A percentile compares a stretch with the other conserved stretches of the same genome.
These are phyloP conservation scores for Argyra leucocephala DNA, from an alignment of 2,888 invertebrate genomes.

Conservation along the genomic window DNA sequence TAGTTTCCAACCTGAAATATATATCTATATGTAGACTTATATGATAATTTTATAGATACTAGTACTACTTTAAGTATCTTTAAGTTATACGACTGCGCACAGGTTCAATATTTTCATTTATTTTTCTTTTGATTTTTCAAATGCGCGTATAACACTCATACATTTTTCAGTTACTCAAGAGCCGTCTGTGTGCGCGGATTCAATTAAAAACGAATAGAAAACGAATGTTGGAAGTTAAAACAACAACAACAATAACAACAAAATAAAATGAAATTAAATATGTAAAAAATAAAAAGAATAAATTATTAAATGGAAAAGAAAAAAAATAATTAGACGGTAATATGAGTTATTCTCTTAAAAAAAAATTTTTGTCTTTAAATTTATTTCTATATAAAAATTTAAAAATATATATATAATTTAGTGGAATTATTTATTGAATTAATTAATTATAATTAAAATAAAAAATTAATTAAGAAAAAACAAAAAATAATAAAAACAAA, in stretches of 20 bases:
- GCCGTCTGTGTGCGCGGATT: constrained; percentile 6
- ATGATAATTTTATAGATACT: not conserved
- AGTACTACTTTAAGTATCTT: not conserved
- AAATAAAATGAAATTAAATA: not conserved
- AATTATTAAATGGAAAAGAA: not conserved
- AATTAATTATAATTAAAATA: no score
- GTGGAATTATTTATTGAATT: no score
- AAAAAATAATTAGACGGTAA: not conserved
- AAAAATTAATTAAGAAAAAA: no score
- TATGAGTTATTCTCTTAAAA: not conserved
- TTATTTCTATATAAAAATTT: not conserved
- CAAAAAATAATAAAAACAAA: no score
- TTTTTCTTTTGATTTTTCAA: no score
- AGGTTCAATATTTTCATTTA: no score
- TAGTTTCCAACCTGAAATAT: not conserved
- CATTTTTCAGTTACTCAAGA: constrained; percentile 6
- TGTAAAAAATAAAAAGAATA: not conserved
- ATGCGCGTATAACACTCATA: constrained; percentile 6
- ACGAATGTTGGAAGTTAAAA: no score
- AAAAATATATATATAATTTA: no score
- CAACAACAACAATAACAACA: no score
- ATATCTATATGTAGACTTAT: not conserved
- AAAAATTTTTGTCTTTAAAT: not conserved
- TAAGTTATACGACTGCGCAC: constrained; percentile 1
- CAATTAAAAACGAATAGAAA: not conserved